phyloP scores from a whole-genome alignment of 2,113 vertebrate genomes.

The Dascyllus trimaculatus region DNA sequence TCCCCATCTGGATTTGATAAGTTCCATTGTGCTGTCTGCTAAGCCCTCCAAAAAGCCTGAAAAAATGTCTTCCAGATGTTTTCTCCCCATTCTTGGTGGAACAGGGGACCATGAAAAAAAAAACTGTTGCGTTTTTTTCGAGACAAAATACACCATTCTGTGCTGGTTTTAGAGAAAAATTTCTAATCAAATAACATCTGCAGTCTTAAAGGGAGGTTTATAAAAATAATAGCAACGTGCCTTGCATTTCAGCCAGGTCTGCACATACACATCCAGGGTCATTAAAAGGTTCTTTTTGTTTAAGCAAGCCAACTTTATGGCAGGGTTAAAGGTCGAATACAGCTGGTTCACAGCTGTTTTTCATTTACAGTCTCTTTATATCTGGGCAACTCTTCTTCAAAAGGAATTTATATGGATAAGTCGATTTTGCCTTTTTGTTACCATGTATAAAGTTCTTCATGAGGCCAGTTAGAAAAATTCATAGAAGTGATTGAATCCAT shows the following conservation, averaged over 20 bases:
- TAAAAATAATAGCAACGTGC: constrained; percentile 38
- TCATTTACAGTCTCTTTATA: constrained; percentile 49
- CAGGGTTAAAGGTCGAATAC: constrained; percentile 68
- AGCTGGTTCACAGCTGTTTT: constrained; percentile 70
- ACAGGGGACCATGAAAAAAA: constrained; percentile 72
- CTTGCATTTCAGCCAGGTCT: constrained; percentile 41
- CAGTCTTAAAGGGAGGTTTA: constrained; percentile 46
- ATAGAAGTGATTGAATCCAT: constrained; percentile 13
- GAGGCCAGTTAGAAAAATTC: constrained; percentile 19
- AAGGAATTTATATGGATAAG: constrained; percentile 47
- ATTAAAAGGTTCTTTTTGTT: constrained; percentile 69
- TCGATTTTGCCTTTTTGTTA: constrained; percentile 22
- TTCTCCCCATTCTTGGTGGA: constrained; percentile 80
- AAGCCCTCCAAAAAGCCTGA: constrained; percentile 75
- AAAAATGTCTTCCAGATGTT: constrained; percentile 89
- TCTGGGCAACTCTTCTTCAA: constrained; percentile 23
- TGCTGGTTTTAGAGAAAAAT: constrained; percentile 60
- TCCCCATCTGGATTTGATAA: constrained; percentile 85
- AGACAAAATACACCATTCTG: constrained; percentile 76
- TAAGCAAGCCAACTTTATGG: constrained; percentile 56
- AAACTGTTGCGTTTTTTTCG: constrained; percentile 68
- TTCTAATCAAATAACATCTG: constrained; percentile 68
- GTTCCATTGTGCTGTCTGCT: constrained; percentile 85
- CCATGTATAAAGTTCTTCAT: constrained; percentile 1
- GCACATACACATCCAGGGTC: constrained; percentile 45